phyloP scores from a whole-genome alignment of 1,140 invertebrate genomes.

The Mycetomoellerius zeteki region DNA sequence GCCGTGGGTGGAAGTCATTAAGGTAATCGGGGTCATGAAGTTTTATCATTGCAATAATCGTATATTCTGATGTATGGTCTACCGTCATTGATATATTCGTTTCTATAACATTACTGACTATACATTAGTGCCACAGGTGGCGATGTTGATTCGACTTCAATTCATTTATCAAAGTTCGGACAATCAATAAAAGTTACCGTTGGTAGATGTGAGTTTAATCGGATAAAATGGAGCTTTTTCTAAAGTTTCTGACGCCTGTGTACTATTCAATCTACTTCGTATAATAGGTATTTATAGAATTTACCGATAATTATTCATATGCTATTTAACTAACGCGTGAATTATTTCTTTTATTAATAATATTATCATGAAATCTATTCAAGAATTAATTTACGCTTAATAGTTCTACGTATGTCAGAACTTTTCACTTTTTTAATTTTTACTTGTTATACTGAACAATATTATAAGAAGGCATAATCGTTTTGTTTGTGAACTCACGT shows the following conservation, averaged over 20 bases:
- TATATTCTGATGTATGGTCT: constrained; percentile 46
- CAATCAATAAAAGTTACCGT: constrained; percentile 61
- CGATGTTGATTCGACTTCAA: constrained; percentile 66
- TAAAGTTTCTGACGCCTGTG: constrained; percentile 12
- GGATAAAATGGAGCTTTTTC: constrained; percentile 52
- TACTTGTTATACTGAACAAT: background rate
- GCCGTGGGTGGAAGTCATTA: constrained; percentile 60
- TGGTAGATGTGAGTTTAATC: constrained; percentile 51
- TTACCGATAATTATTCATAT: constrained; percentile 20
- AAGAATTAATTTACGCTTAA: background rate
- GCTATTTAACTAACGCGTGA: background rate
- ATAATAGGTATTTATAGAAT: constrained; percentile 25
- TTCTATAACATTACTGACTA: constrained; percentile 71
- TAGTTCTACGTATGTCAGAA: background rate
- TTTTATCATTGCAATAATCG: constrained; percentile 60
- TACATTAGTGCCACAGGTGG: constrained; percentile 76
- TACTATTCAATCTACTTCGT: constrained; percentile 28
- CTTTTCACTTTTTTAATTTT: background rate
- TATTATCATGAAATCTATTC: background rate
- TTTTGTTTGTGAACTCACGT: background rate
- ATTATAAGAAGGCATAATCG: background rate
- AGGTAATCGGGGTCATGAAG: constrained; percentile 52
- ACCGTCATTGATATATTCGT: constrained; percentile 74
- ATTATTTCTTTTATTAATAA: background rate
- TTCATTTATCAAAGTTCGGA: constrained; percentile 71